Conservation (phyloP, 2,113 vertebrate genomes). For the Python bivittatus region DNA sequence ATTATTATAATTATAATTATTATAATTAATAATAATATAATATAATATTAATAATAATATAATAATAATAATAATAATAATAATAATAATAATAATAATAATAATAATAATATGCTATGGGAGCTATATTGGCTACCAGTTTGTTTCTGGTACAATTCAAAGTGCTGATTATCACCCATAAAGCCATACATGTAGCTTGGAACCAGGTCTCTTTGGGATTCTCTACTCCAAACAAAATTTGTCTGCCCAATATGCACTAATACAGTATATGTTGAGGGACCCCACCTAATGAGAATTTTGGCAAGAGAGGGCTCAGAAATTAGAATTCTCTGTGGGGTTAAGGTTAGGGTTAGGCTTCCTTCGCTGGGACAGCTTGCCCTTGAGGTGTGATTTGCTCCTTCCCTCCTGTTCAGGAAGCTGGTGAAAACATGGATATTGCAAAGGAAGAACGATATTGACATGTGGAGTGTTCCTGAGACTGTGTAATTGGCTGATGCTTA, state of each 20-base stretch:
- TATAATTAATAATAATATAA: no score
- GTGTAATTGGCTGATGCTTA: background rate
- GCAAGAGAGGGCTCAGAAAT: background rate
- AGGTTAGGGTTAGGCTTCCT: background rate
- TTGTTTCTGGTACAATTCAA: no score
- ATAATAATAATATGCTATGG: background rate
- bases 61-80: no score
- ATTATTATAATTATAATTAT: no score
- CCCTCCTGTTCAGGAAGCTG: background rate
- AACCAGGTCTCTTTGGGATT: background rate
- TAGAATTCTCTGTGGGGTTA: background rate
- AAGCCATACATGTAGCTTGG: background rate
- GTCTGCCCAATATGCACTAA: background rate
- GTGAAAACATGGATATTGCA: background rate
- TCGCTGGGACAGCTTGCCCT: background rate
- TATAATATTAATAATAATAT: no score
- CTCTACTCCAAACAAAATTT: background rate
- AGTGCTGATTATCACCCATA: no score
- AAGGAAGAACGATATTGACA: background rate
- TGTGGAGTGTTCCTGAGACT: background rate
- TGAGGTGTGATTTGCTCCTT: background rate
- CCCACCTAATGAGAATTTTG: background rate
- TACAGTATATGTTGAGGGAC: no score
- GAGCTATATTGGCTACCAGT: no score
- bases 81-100: no score